phyloP scores from a whole-genome alignment of 2,113 vertebrate genomes.

The Rutilus rutilus region DNA sequence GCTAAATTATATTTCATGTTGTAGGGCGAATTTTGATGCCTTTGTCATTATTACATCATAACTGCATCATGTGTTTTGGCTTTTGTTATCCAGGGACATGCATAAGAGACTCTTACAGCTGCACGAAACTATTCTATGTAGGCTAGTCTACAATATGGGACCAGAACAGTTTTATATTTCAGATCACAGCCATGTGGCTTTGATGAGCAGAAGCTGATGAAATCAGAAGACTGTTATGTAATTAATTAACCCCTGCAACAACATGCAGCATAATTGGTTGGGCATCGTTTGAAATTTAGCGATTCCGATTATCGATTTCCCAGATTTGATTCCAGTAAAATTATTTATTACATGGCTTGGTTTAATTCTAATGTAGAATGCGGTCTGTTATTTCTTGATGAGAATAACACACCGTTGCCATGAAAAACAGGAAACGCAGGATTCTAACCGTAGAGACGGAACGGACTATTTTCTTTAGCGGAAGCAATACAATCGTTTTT shows the following conservation, averaged over 20 bases:
- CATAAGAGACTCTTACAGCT: background rate
- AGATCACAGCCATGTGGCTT: background rate
- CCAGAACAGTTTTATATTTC: background rate
- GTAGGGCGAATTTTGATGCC: background rate
- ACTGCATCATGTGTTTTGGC: constrained; percentile 63
- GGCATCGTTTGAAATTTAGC: too few species aligned
- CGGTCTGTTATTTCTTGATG: too few species aligned
- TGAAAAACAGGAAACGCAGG: too few species aligned
- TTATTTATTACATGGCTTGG: too few species aligned
- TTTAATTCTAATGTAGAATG: too few species aligned
- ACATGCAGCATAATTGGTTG: background rate
- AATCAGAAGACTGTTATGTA: constrained; percentile 8
- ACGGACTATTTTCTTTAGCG: too few species aligned
- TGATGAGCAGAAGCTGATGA: background rate
- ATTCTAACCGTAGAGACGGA: too few species aligned
- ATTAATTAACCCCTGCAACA: constrained; percentile 36
- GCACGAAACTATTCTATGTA: background rate
- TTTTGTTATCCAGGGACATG: constrained; percentile 21
- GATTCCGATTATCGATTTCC: too few species aligned
- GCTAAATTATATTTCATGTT: background rate
- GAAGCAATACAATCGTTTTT: too few species aligned
- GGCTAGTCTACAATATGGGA: background rate
- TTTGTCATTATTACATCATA: constrained; percentile 66
- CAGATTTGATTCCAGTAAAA: too few species aligned
- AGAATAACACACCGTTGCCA: too few species aligned